Conservation (phyloP, 2,888 invertebrate species). For the Apodemia zela region DNA sequence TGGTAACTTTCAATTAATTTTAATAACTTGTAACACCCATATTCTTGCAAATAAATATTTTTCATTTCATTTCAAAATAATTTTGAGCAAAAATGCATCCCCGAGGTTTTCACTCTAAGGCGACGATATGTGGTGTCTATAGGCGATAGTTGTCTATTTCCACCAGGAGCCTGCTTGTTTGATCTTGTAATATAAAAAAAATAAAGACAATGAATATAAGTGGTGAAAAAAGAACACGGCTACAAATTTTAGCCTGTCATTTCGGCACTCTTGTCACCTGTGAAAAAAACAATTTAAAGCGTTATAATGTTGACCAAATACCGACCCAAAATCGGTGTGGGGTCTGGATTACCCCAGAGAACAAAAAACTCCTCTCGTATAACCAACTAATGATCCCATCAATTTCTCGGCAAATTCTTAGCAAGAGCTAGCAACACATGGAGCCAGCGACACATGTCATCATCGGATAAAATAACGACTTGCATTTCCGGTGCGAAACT, state of each 20-base stretch:
- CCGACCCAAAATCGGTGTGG: constrained; percentile 42
- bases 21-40: too few relatives aligned
- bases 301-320: constrained; percentile 8
- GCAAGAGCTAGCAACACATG: constrained; percentile 44
- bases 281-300: neutral
- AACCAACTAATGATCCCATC: constrained; percentile 69
- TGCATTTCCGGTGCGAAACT: constrained; percentile 61
- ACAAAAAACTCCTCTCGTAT: constrained; percentile 49
- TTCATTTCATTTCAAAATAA: too few relatives aligned
- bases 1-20: too few relatives aligned
- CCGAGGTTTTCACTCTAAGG: too few relatives aligned
- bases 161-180: too few relatives aligned
- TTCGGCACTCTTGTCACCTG: neutral
- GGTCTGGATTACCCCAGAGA: constrained; percentile 47
- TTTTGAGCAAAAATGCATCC: too few relatives aligned
- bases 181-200: too few relatives aligned
- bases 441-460: constrained; percentile 56
- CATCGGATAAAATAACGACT: constrained; percentile 56
- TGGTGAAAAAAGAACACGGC: neutral
- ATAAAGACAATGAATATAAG: too few relatives aligned
- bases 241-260: neutral
- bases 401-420: constrained; percentile 58
- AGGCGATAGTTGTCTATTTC: too few relatives aligned
- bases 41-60: too few relatives aligned
- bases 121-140: too few relatives aligned